A percentile compares a stretch with the other conserved stretches of the same genome.
These are phyloP conservation scores for Ataeniobius toweri DNA, from an alignment of 2,797 vertebrate genomes.

Conservation along the genomic window DNA sequence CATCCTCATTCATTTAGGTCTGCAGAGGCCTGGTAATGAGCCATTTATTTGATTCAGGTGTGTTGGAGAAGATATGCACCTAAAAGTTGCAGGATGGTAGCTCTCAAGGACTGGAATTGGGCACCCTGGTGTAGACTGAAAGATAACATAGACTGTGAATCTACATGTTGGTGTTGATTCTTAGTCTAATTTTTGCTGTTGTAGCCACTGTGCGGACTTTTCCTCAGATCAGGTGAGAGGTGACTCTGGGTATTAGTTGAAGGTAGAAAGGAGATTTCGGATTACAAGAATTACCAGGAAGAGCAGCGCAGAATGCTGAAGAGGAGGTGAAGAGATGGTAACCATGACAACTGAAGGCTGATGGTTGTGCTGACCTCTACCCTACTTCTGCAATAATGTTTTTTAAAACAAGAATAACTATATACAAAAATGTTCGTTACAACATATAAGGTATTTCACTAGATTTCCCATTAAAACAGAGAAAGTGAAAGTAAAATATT, in stretches of 20 bases:
- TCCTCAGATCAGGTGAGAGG: background rate
- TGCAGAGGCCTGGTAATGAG: background rate
- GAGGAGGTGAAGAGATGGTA: conserved; percentile 7
- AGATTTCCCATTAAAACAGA: background rate
- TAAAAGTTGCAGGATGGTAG: background rate
- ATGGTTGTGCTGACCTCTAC: background rate
- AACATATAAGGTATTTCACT: background rate
- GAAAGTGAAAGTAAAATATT: background rate
- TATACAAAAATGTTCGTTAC: background rate
- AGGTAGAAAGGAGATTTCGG: conserved; percentile 23
- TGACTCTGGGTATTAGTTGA: conserved; percentile 9
- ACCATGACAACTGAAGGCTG: conserved; percentile 7
- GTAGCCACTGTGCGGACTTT: background rate
- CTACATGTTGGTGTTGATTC: background rate
- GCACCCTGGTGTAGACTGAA: background rate
- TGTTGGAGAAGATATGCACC: background rate
- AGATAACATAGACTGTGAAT: background rate
- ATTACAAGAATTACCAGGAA: conserved; percentile 46
- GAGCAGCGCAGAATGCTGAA: conserved; percentile 18
- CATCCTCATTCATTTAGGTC: background rate
- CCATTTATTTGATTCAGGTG: background rate
- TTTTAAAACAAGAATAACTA: background rate
- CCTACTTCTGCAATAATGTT: background rate
- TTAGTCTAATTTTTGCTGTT: background rate
- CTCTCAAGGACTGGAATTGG: background rate